These are phyloP conservation scores for Gallinago undulata DNA, from an alignment of 2,113 vertebrate species.

Conservation along the genomic window DNA sequence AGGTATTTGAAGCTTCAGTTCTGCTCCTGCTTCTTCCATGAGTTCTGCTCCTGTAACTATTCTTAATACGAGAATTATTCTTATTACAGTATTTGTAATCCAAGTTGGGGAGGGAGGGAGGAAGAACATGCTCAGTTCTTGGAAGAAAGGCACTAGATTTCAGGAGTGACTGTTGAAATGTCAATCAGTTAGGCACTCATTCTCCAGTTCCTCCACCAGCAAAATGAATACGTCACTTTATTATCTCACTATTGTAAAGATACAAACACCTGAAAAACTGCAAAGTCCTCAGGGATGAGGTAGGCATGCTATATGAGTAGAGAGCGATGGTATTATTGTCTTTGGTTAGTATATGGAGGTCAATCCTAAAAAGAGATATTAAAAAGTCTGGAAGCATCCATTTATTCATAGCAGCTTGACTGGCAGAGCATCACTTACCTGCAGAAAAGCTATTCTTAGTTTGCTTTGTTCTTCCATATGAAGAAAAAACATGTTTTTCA, in stretches of 20 bases:
- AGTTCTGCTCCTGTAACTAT: not conserved
- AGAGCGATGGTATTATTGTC: not conserved
- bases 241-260: not conserved
- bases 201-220: not conserved
- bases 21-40: not conserved
- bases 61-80: not conserved
- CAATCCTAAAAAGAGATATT: not conserved
- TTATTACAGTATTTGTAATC: not conserved
- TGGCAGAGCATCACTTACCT: not conserved
- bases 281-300: not conserved
- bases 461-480: not conserved
- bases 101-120: fast-evolving
- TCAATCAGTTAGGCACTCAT: not conserved
- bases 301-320: not conserved
- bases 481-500: not conserved
- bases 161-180: not conserved
- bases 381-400: not conserved
- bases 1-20: not conserved
- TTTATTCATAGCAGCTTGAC: not conserved
- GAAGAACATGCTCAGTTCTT: not conserved
- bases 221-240: not conserved
- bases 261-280: not conserved
- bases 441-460: not conserved
- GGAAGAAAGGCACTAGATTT: not conserved
- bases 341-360: not conserved